phyloP scores from a whole-genome alignment of 2,888 invertebrate genomes.

The Bellardia pandia region DNA sequence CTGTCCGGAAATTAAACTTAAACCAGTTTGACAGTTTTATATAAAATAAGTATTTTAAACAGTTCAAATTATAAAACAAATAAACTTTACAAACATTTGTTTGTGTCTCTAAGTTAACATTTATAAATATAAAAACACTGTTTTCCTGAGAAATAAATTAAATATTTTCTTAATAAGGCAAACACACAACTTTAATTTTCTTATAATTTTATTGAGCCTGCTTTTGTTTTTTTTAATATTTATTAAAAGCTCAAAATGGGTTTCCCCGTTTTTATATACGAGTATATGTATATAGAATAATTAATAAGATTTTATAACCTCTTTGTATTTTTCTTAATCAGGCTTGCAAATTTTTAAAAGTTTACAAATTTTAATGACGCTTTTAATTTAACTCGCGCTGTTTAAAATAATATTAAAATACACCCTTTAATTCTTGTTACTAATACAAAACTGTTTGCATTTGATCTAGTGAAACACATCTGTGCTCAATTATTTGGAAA shows the following conservation, averaged over 20 bases:
- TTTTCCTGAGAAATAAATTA: background rate
- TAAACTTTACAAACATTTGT: background rate
- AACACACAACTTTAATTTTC: slow-evolving; percentile 2
- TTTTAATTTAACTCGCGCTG: slow-evolving; percentile 3
- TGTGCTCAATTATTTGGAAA: slow-evolving; percentile 14
- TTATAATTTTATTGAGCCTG: slow-evolving; percentile 23
- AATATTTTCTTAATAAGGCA: slow-evolving; percentile 9
- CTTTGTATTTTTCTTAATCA: slow-evolving; percentile 22
- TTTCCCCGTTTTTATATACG: slow-evolving; percentile 21
- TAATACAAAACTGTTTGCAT: slow-evolving; percentile 60
- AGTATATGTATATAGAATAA: background rate
- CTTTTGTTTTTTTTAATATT: slow-evolving; percentile 2
- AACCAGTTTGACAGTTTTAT: slow-evolving; percentile 13
- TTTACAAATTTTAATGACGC: background rate
- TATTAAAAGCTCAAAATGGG: background rate
- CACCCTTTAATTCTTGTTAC: slow-evolving; percentile 61
- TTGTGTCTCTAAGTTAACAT: no score
- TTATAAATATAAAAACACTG: no score
- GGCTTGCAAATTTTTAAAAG: slow-evolving; percentile 27
- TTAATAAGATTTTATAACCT: slow-evolving; percentile 12
- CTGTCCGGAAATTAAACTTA: slow-evolving; percentile 26
- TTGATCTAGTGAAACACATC: slow-evolving; percentile 45
- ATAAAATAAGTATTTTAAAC: slow-evolving; percentile 19
- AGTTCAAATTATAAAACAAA: background rate
- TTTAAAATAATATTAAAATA: slow-evolving; percentile 9